A percentile compares a stretch with the other conserved stretches of the same genome.
phyloP scores from a whole-genome alignment of 2,888 invertebrate species.

The Rhabditophanes sp. region DNA sequence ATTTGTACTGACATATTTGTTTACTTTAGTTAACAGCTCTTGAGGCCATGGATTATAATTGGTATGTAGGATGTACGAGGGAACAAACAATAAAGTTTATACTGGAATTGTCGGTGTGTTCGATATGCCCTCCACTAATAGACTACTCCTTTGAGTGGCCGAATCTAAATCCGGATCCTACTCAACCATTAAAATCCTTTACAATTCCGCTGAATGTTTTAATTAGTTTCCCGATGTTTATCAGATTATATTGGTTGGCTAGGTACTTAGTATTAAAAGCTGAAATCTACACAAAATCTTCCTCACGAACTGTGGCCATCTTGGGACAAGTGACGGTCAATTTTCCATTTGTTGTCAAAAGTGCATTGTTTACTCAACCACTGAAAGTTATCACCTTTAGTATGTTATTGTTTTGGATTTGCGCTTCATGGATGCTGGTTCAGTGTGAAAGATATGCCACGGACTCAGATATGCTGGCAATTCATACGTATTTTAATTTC shows the following conservation, averaged over 20 bases:
- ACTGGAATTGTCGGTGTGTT: too few species aligned
- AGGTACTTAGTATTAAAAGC: conserved; percentile 63
- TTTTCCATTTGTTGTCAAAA: conserved; percentile 83
- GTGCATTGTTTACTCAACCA: conserved; percentile 97
- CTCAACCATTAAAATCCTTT: conserved; percentile 22
- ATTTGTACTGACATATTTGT: too few species aligned
- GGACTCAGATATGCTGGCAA: conserved; percentile 12
- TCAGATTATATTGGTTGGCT: conserved; percentile 93
- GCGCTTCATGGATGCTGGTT: conserved; percentile 91
- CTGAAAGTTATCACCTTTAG: conserved; percentile 88
- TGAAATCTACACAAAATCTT: conserved; percentile 1
- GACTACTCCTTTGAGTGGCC: conserved; percentile 10
- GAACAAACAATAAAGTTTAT: too few species aligned
- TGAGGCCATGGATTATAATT: too few species aligned
- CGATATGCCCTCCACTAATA: too few species aligned
- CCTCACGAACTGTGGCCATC: conserved; percentile 52
- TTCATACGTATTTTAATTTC: conserved; percentile 30
- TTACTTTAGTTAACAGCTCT: too few species aligned
- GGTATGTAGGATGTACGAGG: too few species aligned
- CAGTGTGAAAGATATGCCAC: conserved; percentile 62
- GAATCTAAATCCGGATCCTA: conserved; percentile 1
- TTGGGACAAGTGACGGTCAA: conserved; percentile 65
- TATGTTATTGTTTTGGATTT: conserved; percentile 97
- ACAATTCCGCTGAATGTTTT: conserved; percentile 85
- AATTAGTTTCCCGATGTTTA: conserved; percentile 95